phyloP scores from a whole-genome alignment of 2,888 invertebrate species.

The Nephrotoma flavescens region DNA sequence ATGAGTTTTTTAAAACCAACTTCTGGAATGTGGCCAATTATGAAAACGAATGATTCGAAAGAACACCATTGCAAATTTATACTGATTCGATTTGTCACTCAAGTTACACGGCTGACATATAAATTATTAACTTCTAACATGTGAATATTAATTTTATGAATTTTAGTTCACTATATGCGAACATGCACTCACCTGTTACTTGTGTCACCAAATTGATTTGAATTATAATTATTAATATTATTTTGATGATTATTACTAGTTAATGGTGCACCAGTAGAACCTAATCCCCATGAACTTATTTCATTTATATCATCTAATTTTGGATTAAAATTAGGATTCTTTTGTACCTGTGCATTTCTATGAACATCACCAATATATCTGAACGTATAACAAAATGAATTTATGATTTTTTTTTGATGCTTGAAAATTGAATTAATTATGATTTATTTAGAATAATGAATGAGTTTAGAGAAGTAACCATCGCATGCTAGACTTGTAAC shows the following conservation, averaged over 20 bases:
- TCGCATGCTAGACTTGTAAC: not conserved
- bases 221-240: constrained; percentile 15
- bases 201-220: constrained; percentile 23
- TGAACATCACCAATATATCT: constrained; percentile 44
- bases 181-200: constrained; percentile 21
- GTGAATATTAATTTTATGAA: not conserved
- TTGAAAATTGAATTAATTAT: not conserved
- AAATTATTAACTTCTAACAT: not conserved
- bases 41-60: too few species aligned
- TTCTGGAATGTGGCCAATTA: too few species aligned
- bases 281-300: constrained; percentile 47
- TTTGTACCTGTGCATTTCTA: constrained; percentile 39
- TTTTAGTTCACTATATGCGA: not conserved
- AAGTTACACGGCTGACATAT: too few species aligned
- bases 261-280: constrained; percentile 26
- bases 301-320: constrained; percentile 40
- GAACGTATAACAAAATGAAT: not conserved
- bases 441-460: not conserved
- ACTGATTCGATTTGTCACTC: too few species aligned
- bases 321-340: constrained; percentile 33
- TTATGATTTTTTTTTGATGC: not conserved
- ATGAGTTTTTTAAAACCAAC: too few species aligned
- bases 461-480: not conserved
- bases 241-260: constrained; percentile 24
- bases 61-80: too few species aligned